Conservation (phyloP, 2,797 vertebrate genomes). For the Hydrophis major region DNA sequence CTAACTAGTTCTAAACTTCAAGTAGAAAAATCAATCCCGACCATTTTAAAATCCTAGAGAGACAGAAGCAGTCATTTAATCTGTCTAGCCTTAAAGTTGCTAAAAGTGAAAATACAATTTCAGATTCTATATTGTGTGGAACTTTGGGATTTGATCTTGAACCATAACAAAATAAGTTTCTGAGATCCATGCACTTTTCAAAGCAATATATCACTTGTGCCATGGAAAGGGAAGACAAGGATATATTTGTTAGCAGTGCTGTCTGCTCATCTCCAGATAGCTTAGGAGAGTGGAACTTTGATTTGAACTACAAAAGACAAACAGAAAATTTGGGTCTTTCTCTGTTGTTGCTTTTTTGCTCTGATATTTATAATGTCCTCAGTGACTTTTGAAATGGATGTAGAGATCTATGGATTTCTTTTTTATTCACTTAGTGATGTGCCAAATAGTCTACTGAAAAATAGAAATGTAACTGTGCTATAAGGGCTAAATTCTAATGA, state of each 20-base stretch:
- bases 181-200: background rate
- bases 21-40: conserved; percentile 4
- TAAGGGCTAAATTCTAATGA: background rate
- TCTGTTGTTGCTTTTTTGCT: background rate
- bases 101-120: background rate
- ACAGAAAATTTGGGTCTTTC: background rate
- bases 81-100: background rate
- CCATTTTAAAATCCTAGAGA: conserved; percentile 7
- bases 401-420: background rate
- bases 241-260: background rate
- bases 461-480: background rate
- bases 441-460: background rate
- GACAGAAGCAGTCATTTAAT: background rate
- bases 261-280: background rate
- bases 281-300: background rate
- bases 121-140: background rate
- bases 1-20: background rate
- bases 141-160: background rate
- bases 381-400: background rate
- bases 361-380: background rate
- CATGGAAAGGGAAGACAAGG: background rate
- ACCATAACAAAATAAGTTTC: background rate
- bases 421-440: background rate
- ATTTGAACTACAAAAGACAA: background rate
- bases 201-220: background rate